Base-by-base conservation (phyloP, 35 echinoderm and acorn worm species). In the Acanthaster planci region DNA sequence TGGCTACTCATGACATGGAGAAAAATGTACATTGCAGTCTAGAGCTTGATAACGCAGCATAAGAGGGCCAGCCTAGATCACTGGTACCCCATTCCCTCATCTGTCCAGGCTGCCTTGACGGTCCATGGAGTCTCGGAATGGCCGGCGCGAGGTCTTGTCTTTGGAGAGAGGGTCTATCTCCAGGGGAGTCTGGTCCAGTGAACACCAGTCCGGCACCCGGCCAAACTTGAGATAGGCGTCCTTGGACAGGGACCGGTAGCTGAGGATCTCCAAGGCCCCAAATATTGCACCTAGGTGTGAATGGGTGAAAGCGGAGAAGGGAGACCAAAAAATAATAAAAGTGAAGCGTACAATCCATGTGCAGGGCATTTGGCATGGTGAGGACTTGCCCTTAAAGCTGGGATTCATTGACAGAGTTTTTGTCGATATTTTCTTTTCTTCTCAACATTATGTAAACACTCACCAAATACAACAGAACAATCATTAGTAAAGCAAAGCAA, bases 211-310 rank as follows among this genome's bases (percentile, higher is more conserved):
- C 29, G 96, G 96, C 8, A 99, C 92, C 34, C 77, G 87, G 10
- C 89, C 92, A 39, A 68, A 58, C 40, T 93, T 82, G 40, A 90
- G 78, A 79, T 88, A 99, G 19, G 89, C 89, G 37, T 99, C 96
- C 26, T 86, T 77, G 8, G 92, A 82, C 38, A 99, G 86, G n/a
- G 96, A 99, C 37, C 96, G 79, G 64, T 92, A 93, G 55, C 88
- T 89, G 4, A 99, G 77, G 26, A 99, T 90, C 64, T 99, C 96
- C 68, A 99, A 80, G 21, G 81, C 92, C 18, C 96, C 96, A 89
- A 99, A 99, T 76, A 99, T 87, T 80, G 96, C 87, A 86, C 96
- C 96, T 99, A 31, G 3, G n/a, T n/a, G n/a, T n/a, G n/a, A n/a
- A 72, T 14, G 34, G 23, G 34, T 72, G 4, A 12, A 72, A 72